Evolutionary conservation across 2,888 invertebrate genomes (phyloP), one percentile per base, ranked within the genome.

Genomic region (Bhutanitis thaidina): DNA sequence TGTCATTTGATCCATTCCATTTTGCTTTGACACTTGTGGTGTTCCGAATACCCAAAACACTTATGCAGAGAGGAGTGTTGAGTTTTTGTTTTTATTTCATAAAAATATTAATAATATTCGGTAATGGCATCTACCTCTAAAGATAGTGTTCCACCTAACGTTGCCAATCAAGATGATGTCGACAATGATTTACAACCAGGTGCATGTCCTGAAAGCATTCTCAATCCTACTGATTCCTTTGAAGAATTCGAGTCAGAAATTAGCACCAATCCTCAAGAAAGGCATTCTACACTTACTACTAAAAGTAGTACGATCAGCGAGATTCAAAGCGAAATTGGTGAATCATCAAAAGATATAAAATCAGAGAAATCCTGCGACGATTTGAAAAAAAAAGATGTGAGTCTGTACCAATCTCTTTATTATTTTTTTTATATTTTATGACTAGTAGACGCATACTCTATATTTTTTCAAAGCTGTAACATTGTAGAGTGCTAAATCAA

Each of bases 151-250:
- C 55, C 73, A 14, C 52, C 60, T 14, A 62, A 57, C 49, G 58
- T 62, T 14, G 65, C 41, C 32, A 55, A 53, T 9, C 62, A 68
- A 12, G 75, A 72, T 32, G 72, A 67, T 50, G 69, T 69, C 8
- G 57, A 76, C 9, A 71, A 73, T 56, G 81, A 80, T 27, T 58
- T 88, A 15, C 88, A 85, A 61, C 89, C 89, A 7, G 89, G 89
- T 3, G 87, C 87, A 27, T 89, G 88, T 58, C 67, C 72, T 3
- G 94, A 94, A 71, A 93, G 93, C 64, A 92, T 94, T 74, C 81
- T 95, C 35, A 92, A 94, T 45, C 92, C 94, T 1, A 93, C 93
- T 7, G 93, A 94, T 74, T 92, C 92, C 14, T 93, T 93, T 62
- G 93, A 94, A 59, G 93, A 94, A 61, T 92, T 93, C 62, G 93